Base-by-base conservation (phyloP, 2,797 vertebrate species). In the Okamejei kenojei region DNA sequence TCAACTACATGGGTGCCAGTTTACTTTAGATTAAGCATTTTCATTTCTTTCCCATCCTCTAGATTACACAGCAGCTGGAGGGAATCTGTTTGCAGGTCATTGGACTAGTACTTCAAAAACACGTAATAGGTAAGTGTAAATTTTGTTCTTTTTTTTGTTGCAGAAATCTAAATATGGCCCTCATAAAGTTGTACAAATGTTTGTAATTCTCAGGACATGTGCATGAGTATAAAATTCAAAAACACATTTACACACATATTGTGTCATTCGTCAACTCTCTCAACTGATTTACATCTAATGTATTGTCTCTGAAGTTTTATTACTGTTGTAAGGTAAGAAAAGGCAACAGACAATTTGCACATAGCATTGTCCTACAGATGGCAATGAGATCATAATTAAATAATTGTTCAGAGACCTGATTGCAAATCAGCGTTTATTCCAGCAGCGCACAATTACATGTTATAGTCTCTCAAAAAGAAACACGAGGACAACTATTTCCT, bases 71-170 rank as follows among this genome's bases (percentile, higher is more conserved):
- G 94, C 98, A 99, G 95, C 95, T 99, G 0, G 99, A 99, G 95
- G 97, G 97, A n/a, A 99, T 99, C 95, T 99, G 99, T 95, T 96
- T 99, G 94, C 98, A 98, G 95, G 98, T 99, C 94, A 99, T 99
- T 93, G 98, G 99, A 73, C 97, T 99, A 26, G 98, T 99, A 94
- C 96, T 99, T 93, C 99, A 99, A 96, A 99, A 99, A 95, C 98
- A 98, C 0, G 97, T 99, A 94, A 98, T 99, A 97, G 98, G 99
- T 99, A 98, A 97, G 95, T 94, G 88, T 84, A 91, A 93, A 93
- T 17, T 58, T 23, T 80, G 79, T 74, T 91, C 10, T 91, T 68
- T 68, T 35, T 68, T 88, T 68, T 68, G 35, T 26, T n/a, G 54
- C 29, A 74, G 26, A 76, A 92, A 54, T 11, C 2, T 21, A 10